Base-by-base conservation (phyloP, 2,888 invertebrate species). In the Dorcus hopei region DNA sequence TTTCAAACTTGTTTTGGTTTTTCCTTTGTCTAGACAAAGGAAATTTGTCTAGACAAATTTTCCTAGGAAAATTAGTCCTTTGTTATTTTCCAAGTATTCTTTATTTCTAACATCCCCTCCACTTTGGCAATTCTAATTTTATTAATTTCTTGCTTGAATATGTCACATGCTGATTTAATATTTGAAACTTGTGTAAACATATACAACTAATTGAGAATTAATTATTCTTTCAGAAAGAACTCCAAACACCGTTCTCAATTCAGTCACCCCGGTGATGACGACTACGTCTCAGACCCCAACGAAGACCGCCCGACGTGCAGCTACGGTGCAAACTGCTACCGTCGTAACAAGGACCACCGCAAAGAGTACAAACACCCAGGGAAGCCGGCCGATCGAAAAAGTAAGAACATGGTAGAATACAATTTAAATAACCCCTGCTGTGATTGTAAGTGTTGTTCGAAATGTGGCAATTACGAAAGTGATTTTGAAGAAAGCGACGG, bases 181-280 rank as follows among this genome's bases (percentile, higher is more conserved):
- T 33, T 33, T 33, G 2, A 33, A 33, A 19, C 14, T 19, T 3
- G 3, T 19, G 19, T 19, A 19, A 19, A 19, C 19, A 19, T 6
- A 54, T 55, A 38, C 1, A 52, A 23, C 23, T 48, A 33, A 33
- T 6, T 33, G 26, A 33, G 5, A 33, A 33, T 33, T 54, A 45
- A 51, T 49, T 23, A 38, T 58, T 47, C 54, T 70, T 79, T n/a
- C 74, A 87, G 88, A 67, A 83, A 81, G 69, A 88, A 87, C 73
- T 77, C 82, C 0, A 73, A 75, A 3, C 90, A 90, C 73, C 81
- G 80, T 64, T 70, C 72, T 11, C 77, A 83, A 67, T 88, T 81
- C 73, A 82, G 85, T 62, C 90, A 90, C 79, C 87, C 87, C 0
- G 76, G 80, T 0, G 88, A 89, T 74, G 33, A 76, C 0, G 87